Base-by-base conservation (phyloP, 2,113 vertebrate species). In the Pangasianodon gigas region DNA sequence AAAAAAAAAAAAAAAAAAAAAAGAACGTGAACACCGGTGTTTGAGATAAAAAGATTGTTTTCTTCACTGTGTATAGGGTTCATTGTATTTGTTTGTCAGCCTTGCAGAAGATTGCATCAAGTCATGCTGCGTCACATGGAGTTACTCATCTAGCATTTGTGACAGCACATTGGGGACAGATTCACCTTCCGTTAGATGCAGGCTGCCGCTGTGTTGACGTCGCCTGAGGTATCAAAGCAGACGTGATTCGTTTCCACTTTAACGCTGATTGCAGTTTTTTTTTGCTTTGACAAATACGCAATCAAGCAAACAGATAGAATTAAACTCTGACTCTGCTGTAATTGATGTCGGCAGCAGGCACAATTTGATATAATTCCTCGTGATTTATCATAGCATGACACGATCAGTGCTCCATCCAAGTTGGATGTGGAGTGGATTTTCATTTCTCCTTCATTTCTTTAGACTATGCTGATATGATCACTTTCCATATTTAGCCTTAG, bases 21-120 rank as follows among this genome's bases (percentile, higher is more conserved):
- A 44, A 48, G 37, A 71, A 75, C 9, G 11, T 18, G 69, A 84
- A 54, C 29, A 29, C 32, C 13, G 54, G 32, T 58, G 75, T 80
- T 71, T 75, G 56, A 65, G 54, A 79, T 77, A 69, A 88, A 60
- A 87, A 79, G 29, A 44, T 69, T 74, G 58, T 52, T 79, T 52
- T 71, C 14, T 32, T 62, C 71, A 58, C 58, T 52, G 65, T 41
- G 80, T 77, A 85, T 85, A 87, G 29, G 71, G 74, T 88, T 90
- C 67, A 71, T 87, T 54, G 80, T 18, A 52, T 90, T 82, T 86
- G 88, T 88, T 92, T 89, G 67, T 86, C 87, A 74, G 62, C 37
- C 69, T 92, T 93, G 83, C 90, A 92, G 85, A 44, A 37, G 83
- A 82, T 92, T 93, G 88, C 91, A 86, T 93, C 93, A 92, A 74